Base-by-base conservation (phyloP, 2,888 invertebrate genomes). In the Lasioglossum zephyrum region DNA sequence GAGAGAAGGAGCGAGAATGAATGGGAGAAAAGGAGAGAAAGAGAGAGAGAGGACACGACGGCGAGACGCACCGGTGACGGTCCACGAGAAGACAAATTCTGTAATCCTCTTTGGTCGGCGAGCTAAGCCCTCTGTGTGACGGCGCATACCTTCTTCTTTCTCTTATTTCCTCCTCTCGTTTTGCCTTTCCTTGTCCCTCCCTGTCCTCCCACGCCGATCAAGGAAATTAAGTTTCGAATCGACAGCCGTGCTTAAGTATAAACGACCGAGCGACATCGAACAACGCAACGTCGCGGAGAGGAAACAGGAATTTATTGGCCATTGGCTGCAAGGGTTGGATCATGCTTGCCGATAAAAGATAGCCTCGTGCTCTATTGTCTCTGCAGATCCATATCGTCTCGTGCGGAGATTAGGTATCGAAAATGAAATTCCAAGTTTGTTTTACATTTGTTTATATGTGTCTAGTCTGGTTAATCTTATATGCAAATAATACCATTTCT, bases 41-140 rank as follows among this genome's bases (percentile, higher is more conserved):
- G 41, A 63, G 39, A 44, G 36, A 31, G 41, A 60, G 47, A n/a
- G 9, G 39, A 60, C 26, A 66, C 18, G 77, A 53, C 77, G 74
- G 75, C 78, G 77, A 80, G 76, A 74, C 41, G 80, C 77, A 87
- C 82, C 82, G 86, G 90, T 86, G 90, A 92, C 90, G 93, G 87
- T 93, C 92, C 90, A 91, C 87, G 90, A 86, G 90, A 93, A 93
- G 93, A 93, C 93, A 93, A 94, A 94, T 94, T 94, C 94, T 91
- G 93, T 95, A 95, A 95, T 95, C 95, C 94, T 94, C 95, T 95
- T 95, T 95, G 93, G 94, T 93, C 93, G 93, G 94, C 92, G 93
- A 92, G 93, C 93, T 94, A 94, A 93, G 93, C 93, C 91, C 93
- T 93, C 93, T 93, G 92, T 94, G 93, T 93, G 93, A 93, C 93